phyloP scores from a whole-genome alignment of 2,888 invertebrate species.

The Temnothorax unifasciatus region DNA sequence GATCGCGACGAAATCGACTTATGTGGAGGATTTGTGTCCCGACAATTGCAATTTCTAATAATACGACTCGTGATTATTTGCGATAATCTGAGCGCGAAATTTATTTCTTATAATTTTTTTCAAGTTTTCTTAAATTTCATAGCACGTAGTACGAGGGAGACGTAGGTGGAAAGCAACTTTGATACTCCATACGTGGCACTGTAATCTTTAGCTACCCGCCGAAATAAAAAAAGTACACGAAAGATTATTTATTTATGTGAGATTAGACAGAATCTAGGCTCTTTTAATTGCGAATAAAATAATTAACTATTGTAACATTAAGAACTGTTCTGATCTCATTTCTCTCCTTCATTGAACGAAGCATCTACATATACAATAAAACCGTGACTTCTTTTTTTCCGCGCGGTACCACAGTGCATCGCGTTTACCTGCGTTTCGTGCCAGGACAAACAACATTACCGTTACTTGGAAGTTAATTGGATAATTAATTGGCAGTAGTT shows the following conservation, averaged over 20 bases:
- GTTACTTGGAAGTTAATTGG: conserved; percentile 45
- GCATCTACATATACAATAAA: conserved; percentile 37
- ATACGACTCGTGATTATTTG: not conserved
- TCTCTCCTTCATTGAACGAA: conserved; percentile 4
- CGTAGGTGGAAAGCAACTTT: not conserved
- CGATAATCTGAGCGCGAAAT: not conserved
- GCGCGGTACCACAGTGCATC: not conserved
- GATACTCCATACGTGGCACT: not conserved
- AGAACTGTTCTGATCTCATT: conserved; percentile 15
- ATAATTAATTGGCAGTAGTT: conserved; percentile 50
- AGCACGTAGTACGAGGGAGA: not conserved
- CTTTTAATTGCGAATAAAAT: conserved; percentile 16
- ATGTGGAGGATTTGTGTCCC: not conserved
- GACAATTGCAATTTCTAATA: not conserved
- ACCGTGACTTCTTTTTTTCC: conserved; percentile 19
- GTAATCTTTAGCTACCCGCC: not conserved
- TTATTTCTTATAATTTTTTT: not conserved
- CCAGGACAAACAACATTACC: conserved; percentile 39
- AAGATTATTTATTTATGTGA: conserved; percentile 18
- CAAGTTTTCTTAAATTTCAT: not conserved
- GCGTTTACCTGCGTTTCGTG: conserved; percentile 27
- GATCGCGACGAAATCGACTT: conserved; percentile 11
- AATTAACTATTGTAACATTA: conserved; percentile 31
- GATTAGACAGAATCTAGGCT: not conserved
- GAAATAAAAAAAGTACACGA: not conserved